Base-by-base conservation (phyloP, 2,888 invertebrate genomes). In the Pycnomerus fuliginosus region DNA sequence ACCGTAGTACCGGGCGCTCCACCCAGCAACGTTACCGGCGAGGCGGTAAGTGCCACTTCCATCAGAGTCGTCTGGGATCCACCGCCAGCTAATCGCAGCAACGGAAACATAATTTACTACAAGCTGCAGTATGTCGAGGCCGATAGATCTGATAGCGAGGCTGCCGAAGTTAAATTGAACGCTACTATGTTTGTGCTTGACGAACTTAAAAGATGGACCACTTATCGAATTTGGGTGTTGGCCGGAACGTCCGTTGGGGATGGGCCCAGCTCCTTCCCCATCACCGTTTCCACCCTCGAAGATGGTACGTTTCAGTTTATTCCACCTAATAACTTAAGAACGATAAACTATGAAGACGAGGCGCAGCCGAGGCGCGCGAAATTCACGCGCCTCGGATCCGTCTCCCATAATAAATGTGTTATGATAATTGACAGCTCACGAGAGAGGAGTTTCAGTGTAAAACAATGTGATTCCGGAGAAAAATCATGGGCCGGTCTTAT, bases 271-370 rank as follows among this genome's bases (percentile, higher is more conserved):
- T 94, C 94, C 61, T 87, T 87, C 75, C 92, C 93, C 53, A 87
- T 95, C 79, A 84, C 85, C 67, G 87, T 94, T 65, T 87, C 88
- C 79, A 97, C 97, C 59, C 90, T 91, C 72, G 97, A 97, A 87
- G 96, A 95, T 85, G 97, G 98, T 98, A 95, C 87, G 95, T 89
- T 66, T n/a, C n/a, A n/a, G n/a, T n/a, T n/a, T n/a, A n/a, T n/a
- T n/a, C n/a, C n/a, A n/a, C n/a, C n/a, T n/a, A n/a, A n/a, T n/a
- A n/a, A n/a, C n/a, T n/a, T n/a, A n/a, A n/a, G n/a, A n/a, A n/a
- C n/a, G n/a, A n/a, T n/a, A n/a, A n/a, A n/a, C 7, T 8, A 4
- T 25, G 3, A n/a, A 25, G 10, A 8, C 14, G 14, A 4, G 10
- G 14, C 28, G 12, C 12, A 28, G 12, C 5, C 15, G 14, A 17